A percentile compares a stretch with the other conserved stretches of the same genome.
These are phyloP conservation scores for Luidia sarsii DNA, from an alignment of 53 echinoderm and acorn worm genomes.

Conservation along the genomic window DNA sequence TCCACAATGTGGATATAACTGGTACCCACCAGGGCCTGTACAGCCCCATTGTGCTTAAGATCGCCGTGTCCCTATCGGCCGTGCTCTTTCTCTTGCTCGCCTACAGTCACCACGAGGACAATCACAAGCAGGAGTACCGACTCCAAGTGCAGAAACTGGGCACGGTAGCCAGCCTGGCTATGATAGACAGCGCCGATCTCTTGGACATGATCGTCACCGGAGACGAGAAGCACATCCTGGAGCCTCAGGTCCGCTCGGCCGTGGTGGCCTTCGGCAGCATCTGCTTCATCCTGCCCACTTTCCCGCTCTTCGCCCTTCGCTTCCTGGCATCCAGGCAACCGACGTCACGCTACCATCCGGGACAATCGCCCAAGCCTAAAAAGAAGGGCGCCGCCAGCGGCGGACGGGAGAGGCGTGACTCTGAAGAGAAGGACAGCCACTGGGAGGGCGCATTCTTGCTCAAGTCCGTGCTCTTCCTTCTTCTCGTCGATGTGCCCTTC, in stretches of 20 bases:
- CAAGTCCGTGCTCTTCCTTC: constrained; percentile 71
- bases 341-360: constrained; percentile 38
- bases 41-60: constrained; percentile 76
- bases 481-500: constrained; percentile 81
- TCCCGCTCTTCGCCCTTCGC: constrained; percentile 81
- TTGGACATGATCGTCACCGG: constrained; percentile 69
- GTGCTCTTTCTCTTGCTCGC: constrained; percentile 74
- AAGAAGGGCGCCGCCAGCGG: not conserved
- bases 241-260: constrained; percentile 65
- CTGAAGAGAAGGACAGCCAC: constrained; percentile 30
- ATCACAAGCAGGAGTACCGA: constrained; percentile 67
- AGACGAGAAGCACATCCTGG: constrained; percentile 47
- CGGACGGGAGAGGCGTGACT: constrained; percentile 27
- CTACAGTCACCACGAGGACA: constrained; percentile 86
- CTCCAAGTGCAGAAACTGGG: constrained; percentile 79
- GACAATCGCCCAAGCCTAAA: constrained; percentile 52
- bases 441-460: constrained; percentile 79
- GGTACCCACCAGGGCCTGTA: constrained; percentile 55
- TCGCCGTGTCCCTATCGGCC: constrained; percentile 78
- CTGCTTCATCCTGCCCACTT: constrained; percentile 78
- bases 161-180: constrained; percentile 73
- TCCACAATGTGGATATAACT: constrained; percentile 62
- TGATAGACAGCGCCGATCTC: constrained; percentile 81
- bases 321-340: constrained; percentile 57
- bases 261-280: constrained; percentile 80